Evolutionary conservation across 2,888 invertebrate genomes (phyloP), one percentile per base, ranked within the genome.

Genomic region (Bhutanitis thaidina): DNA sequence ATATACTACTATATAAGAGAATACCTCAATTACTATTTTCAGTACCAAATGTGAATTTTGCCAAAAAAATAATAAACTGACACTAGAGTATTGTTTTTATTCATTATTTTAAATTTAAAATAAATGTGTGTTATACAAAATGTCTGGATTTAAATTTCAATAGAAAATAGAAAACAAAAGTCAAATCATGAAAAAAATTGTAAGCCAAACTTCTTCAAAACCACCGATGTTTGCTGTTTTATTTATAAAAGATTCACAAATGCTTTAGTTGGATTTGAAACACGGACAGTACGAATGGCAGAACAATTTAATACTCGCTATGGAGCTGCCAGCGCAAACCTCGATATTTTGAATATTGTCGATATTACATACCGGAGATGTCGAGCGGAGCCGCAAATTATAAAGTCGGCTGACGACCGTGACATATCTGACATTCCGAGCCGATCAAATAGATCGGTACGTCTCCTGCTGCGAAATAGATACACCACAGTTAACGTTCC

Each of bases 331-430:
- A 27, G 13, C n/a, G 25, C 41, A 16, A 7, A 15, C 41, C 34
- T 39, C 53, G 59, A 64, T 63, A 66, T 68, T 64, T 68, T 66
- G 68, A 67, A 69, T 67, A 65, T 64, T 39, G 39, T 43, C 60
- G 56, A 62, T 70, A 71, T 70, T 68, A 65, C 68, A 71, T 70
- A 62, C 67, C 67, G 50, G 34, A 53, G 53, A 53, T 53, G 56
- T 53, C 55, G 39, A 52, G 43, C 56, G 57, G 45, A 56, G 57
- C 67, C 64, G 61, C 65, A 65, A 66, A 62, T 59, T 63, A 61
- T 50, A 41, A 46, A 46, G 45, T 41, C 51, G 51, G 41, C 25
- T 46, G 41, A 51, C 51, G 46, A 20, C 30, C 41, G 29, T 25
- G 51, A 46, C 51, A 36, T 51, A 46, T 41, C 50, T 39, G 25